Evolutionary conservation across 2,113 vertebrate genomes (phyloP).

Genomic region (Chaetura pelagica): DNA sequence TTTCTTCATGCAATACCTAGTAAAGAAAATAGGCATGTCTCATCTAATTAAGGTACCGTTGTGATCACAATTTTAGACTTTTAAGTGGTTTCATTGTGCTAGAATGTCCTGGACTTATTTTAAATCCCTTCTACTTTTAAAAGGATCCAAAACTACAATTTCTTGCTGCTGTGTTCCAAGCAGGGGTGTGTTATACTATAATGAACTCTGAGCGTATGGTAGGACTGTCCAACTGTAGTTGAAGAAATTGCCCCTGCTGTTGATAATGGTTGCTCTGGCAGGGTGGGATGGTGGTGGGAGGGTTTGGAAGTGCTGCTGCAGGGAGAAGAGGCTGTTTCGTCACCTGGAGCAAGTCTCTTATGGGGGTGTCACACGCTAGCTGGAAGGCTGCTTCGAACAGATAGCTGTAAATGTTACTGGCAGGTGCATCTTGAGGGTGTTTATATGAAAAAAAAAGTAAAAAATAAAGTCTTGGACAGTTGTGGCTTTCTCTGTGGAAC

Average conservation of each 20-base stretch:
- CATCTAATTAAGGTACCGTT: not conserved
- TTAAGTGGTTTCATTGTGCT: not conserved
- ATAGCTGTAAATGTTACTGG: not conserved
- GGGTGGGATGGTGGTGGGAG: too few species aligned
- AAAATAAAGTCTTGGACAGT: not conserved
- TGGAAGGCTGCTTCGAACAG: not conserved
- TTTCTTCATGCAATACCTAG: not conserved
- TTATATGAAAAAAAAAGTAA: not conserved
- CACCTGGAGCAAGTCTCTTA: accelerated
- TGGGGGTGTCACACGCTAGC: accelerated
- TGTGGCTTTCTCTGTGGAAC: not conserved
- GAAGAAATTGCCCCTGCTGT: not conserved
- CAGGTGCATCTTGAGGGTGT: not conserved
- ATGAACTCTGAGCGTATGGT: not conserved
- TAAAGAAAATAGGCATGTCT: not conserved
- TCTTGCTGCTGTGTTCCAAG: not conserved
- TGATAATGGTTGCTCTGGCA: not conserved
- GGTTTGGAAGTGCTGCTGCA: not conserved
- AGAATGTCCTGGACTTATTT: not conserved
- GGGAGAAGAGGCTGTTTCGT: not conserved
- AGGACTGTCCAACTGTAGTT: not conserved
- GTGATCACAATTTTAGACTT: not conserved
- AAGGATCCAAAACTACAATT: not conserved
- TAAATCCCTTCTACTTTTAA: not conserved
- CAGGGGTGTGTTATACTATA: not conserved